Percentiles rank a stretch among this genome's conserved stretches.
phyloP scores from a whole-genome alignment of 2,113 vertebrate genomes.

The Ursus arctos region DNA sequence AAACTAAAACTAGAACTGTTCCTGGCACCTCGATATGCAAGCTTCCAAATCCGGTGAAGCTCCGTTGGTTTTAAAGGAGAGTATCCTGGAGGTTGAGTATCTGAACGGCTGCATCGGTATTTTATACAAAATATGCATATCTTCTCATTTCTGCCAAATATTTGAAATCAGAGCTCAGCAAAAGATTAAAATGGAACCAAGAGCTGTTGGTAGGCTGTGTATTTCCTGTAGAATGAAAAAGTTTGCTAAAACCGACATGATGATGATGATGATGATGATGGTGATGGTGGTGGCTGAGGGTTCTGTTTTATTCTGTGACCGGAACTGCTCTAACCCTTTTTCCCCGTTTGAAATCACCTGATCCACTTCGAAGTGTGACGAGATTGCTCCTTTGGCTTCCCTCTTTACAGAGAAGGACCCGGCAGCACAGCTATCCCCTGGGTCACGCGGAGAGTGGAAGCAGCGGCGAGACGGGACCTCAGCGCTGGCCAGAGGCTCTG shows the following conservation, averaged over 20 bases:
- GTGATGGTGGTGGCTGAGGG: too few relatives aligned
- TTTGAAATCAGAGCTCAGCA: background rate
- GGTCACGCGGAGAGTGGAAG: fast-evolving
- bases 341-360: background rate
- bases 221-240: background rate
- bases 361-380: background rate
- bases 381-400: background rate
- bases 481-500: background rate
- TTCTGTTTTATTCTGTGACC: too few relatives aligned
- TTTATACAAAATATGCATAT: background rate
- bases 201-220: background rate
- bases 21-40: background rate
- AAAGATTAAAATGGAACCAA: background rate
- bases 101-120: too few relatives aligned
- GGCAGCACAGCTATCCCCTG: fast-evolving
- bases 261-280: background rate
- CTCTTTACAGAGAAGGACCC: background rate
- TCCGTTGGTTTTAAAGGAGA: background rate
- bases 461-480: too few relatives aligned
- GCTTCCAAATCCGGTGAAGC: background rate
- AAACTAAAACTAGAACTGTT: background rate
- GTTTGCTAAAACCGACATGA: background rate
- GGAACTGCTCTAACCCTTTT: background rate
- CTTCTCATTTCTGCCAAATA: background rate
- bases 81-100: background rate